Evolutionary conservation across 1,140 invertebrate genomes (phyloP), one percentile per base, ranked within the genome.

Genomic region (Sinella curviseta): DNA sequence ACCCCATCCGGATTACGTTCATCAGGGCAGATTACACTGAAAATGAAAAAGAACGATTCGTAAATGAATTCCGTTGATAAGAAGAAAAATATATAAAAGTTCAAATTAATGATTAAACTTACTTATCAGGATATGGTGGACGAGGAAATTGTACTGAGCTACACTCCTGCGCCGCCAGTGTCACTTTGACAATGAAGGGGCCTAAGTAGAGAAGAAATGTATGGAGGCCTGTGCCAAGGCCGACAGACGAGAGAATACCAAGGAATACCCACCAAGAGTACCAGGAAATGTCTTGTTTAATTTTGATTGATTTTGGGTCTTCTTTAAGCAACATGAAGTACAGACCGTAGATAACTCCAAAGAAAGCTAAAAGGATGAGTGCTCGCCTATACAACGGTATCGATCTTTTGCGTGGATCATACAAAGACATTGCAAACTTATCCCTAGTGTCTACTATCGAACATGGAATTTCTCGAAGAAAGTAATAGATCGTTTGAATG

Each of bases 141-240:
- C 95, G 92, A 0, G 97, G 97, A 87, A 99, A 99, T 85, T 99
- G 92, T 0, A 99, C 88, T 20, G 93, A 92, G 26, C 94, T 93
- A 88, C 98, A 99, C 88, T 99, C 97, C 87, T 98, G 98, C 0
- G 97, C 98, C 57, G 98, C 98, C 85, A 99, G 89, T 8, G 98
- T 99, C n/a, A 99, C 98, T 77, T 93, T 90, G 36, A 94, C 94
- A 87, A 96, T 95, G 84, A 94, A 93, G 28, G 95, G 95, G 28
- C 97, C 97, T 83, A 99, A 88, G 87, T 99, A 99, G 48, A 99
- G 89, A 17, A 99, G 89, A 89, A 99, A 99, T 75, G 98, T 99
- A 87, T 99, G 98, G 31, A 99, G 90, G 4, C 98, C 98, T 0
- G 97, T 99, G 17, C 98, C 98, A 35, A 99, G 89, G 0, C 98